Conservation (phyloP, 2,797 vertebrate species). For the Catamblyrhynchus diadema region DNA sequence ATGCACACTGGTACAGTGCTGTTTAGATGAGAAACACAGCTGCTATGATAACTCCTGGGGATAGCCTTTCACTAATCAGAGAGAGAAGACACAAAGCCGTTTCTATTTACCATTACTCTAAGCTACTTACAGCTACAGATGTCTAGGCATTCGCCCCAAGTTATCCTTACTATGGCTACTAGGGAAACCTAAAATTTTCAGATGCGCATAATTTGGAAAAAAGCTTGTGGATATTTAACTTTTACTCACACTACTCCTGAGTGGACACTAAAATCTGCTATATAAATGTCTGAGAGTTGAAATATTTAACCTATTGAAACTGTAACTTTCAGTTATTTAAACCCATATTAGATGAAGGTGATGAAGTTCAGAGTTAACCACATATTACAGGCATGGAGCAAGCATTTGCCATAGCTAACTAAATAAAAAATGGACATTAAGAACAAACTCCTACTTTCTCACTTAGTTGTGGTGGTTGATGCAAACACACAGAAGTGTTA, state of each 20-base stretch:
- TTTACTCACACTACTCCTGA: not conserved
- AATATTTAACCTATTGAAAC: not conserved
- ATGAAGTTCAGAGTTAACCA: not conserved
- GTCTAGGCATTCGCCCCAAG: not conserved
- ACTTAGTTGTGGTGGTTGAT: not conserved
- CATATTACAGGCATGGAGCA: fast-evolving
- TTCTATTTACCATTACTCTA: not conserved
- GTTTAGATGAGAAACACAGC: not conserved
- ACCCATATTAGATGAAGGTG: not conserved
- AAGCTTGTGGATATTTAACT: not conserved
- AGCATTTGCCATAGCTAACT: not conserved
- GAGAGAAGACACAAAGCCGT: not conserved
- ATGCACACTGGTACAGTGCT: not conserved
- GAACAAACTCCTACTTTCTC: not conserved
- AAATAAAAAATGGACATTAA: not conserved
- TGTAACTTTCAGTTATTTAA: not conserved
- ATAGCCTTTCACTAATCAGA: not conserved
- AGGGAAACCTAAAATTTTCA: not conserved
- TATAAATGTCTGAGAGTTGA: not conserved
- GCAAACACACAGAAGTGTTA: not conserved
- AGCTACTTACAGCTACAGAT: not conserved
- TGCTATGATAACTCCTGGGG: not conserved
- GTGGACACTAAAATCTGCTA: not conserved
- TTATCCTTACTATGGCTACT: not conserved
- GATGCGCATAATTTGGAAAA: not conserved